Percentiles rank a stretch among this genome's conserved stretches.
Conservation (phyloP, 2,797 vertebrate species). For the Mormyrops boulengeri region DNA sequence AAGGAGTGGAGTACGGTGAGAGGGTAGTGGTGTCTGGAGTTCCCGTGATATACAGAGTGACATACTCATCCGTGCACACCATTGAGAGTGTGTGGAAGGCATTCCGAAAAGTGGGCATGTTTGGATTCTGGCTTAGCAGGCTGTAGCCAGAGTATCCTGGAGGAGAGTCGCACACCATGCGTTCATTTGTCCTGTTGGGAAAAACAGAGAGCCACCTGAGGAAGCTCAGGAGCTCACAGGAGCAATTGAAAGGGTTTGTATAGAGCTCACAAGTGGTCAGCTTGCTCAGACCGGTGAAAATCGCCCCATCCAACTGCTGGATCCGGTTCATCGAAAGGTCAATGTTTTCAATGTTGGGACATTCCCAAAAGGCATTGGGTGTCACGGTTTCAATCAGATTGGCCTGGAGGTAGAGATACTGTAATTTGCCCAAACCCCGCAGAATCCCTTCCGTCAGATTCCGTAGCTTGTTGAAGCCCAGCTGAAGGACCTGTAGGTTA, state of each 20-base stretch:
- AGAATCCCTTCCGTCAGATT: slow-evolving; percentile 94
- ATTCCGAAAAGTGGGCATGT: slow-evolving; percentile 75
- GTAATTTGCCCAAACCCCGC: slow-evolving; percentile 87
- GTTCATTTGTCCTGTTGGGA: slow-evolving; percentile 85
- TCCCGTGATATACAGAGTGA: slow-evolving; percentile 50
- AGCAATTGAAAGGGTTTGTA: slow-evolving; percentile 96
- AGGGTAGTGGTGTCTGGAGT: slow-evolving; percentile 63
- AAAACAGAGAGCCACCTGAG: slow-evolving; percentile 87
- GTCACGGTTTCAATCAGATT: slow-evolving; percentile 93
- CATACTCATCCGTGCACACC: slow-evolving; percentile 73
- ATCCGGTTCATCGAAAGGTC: slow-evolving; percentile 97
- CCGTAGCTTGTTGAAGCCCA: slow-evolving; percentile 92
- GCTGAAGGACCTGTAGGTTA: slow-evolving; percentile 87
- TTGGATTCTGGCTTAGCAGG: slow-evolving; percentile 85
- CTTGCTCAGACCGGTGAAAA: slow-evolving; percentile 78
- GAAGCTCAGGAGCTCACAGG: slow-evolving; percentile 89
- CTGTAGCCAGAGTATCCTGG: slow-evolving; percentile 81
- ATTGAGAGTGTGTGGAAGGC: slow-evolving; percentile 79
- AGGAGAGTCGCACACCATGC: slow-evolving; percentile 94
- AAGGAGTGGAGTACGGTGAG: slow-evolving; percentile 66
- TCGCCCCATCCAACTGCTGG: slow-evolving; percentile 72
- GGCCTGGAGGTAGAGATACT: slow-evolving; percentile 98
- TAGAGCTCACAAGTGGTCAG: slow-evolving; percentile 93
- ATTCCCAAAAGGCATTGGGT: slow-evolving; percentile 94
- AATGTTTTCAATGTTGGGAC: slow-evolving; percentile 90